Evolutionary conservation across 2,113 vertebrate species (phyloP).

Genomic region (Romanogobio albipinnatus): DNA sequence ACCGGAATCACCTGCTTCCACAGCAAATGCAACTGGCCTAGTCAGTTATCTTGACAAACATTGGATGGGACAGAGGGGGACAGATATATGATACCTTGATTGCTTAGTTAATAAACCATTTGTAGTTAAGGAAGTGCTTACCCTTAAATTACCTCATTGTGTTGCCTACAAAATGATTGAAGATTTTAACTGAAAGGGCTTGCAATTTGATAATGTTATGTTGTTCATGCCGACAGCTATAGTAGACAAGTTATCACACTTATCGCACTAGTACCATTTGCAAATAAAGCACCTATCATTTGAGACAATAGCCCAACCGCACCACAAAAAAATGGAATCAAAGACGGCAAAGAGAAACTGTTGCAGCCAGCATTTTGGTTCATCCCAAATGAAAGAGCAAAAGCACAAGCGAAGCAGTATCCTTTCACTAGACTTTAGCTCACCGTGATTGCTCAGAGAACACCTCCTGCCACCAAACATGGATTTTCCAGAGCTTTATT

Average conservation of each 20-base stretch:
- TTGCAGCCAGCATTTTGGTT: conserved; percentile 71
- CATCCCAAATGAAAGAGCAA: conserved; percentile 63
- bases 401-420: conserved; percentile 75
- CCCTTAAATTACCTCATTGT: neutral
- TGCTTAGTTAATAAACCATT: neutral
- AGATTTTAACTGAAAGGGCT: neutral
- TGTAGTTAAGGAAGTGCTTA: no score
- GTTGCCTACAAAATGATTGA: neutral
- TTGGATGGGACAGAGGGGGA: neutral
- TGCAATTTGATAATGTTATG: neutral
- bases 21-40: neutral
- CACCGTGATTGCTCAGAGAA: conserved; percentile 67
- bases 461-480: conserved; percentile 66
- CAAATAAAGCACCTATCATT: conserved; percentile 5
- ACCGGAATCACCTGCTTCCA: conserved; percentile 12
- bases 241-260: neutral
- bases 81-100: neutral
- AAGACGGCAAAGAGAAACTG: conserved; percentile 70
- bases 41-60: neutral
- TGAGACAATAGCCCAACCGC: conserved; percentile 48
- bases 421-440: conserved; percentile 75
- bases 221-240: neutral
- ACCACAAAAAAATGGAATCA: conserved; percentile 63
- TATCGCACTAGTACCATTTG: neutral
- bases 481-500: conserved; percentile 77